These are phyloP conservation scores for Trichechus manatus DNA, from an alignment of 2,113 vertebrate genomes.

Conservation along the genomic window DNA sequence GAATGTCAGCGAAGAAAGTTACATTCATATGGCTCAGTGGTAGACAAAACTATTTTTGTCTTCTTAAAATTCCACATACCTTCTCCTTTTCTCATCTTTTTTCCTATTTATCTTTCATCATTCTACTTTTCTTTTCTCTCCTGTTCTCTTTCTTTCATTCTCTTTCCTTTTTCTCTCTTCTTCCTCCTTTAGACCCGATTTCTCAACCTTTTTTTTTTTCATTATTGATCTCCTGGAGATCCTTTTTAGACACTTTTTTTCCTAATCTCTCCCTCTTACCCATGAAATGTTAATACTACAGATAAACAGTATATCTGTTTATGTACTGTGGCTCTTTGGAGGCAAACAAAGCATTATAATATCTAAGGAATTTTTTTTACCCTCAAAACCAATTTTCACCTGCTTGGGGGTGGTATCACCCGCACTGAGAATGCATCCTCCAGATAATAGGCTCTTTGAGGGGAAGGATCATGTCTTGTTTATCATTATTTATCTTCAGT, in stretches of 20 bases:
- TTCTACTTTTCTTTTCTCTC: not conserved
- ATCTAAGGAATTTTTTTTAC: not conserved
- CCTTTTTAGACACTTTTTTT: not conserved
- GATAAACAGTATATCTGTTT: not conserved
- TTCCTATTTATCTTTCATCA: constrained; percentile 33
- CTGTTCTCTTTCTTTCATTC: not conserved
- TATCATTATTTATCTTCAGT: not conserved
- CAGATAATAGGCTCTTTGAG: constrained; percentile 10
- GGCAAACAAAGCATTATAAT: not conserved
- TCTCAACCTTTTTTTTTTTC: constrained; percentile 42
- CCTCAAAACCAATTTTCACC: not conserved
- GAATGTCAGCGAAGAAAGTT: constrained; percentile 61
- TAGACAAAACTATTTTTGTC: constrained; percentile 66
- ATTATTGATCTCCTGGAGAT: not conserved
- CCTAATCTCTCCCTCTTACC: not conserved
- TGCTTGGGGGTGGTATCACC: not conserved
- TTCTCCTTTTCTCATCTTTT: constrained; percentile 30
- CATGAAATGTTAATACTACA: constrained; percentile 23
- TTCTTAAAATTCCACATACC: constrained; percentile 60
- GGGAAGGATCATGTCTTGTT: not conserved
- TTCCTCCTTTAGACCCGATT: not conserved
- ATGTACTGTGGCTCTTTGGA: not conserved
- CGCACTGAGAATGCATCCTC: not conserved
- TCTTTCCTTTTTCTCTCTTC: not conserved
- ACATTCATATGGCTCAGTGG: constrained; percentile 46